Conservation (phyloP, 2,888 invertebrate genomes). For the Drosophila nr. perissopoda region DNA sequence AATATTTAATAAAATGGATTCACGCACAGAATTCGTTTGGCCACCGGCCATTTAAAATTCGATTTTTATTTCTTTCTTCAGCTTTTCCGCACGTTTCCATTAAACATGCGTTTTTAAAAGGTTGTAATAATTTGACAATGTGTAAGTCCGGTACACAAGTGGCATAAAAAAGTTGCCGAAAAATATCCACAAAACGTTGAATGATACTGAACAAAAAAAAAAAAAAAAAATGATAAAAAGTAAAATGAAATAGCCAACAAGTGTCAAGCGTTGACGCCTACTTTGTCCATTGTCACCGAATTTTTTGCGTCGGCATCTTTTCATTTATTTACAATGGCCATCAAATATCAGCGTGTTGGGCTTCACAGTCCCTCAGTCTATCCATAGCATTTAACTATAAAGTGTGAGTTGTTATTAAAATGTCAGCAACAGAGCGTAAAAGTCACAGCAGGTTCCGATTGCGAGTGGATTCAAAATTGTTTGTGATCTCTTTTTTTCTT, state of each 20-base stretch:
- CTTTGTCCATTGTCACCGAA: slow-evolving; percentile 20
- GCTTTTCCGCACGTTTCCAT: slow-evolving; percentile 21
- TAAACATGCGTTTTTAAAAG: slow-evolving; percentile 49
- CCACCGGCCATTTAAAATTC: slow-evolving; percentile 29
- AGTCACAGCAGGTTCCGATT: slow-evolving; percentile 21
- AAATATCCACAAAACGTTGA: slow-evolving; percentile 36
- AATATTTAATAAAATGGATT: slow-evolving; percentile 31
- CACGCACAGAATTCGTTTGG: slow-evolving; percentile 15
- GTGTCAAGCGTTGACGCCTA: slow-evolving; percentile 18
- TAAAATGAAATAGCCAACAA: slow-evolving; percentile 16
- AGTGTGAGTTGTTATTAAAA: slow-evolving; percentile 39
- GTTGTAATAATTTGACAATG: slow-evolving; percentile 52
- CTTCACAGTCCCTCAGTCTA: slow-evolving; percentile 14
- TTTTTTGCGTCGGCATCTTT: slow-evolving; percentile 22
- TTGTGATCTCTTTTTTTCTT: slow-evolving; percentile 15
- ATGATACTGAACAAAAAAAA: slow-evolving; percentile 11
- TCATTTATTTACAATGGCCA: slow-evolving; percentile 35
- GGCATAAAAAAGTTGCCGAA: slow-evolving; percentile 14
- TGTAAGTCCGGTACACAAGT: slow-evolving; percentile 18
- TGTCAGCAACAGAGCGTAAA: slow-evolving; percentile 36
- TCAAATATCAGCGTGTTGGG: slow-evolving; percentile 14
- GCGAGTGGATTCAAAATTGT: slow-evolving; percentile 16
- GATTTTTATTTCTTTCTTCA: slow-evolving; percentile 9
- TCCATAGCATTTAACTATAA: slow-evolving; percentile 41
- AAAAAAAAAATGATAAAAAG: background rate